Percentiles rank a stretch among this genome's conserved stretches.
Evolutionary conservation across 2,797 vertebrate species (phyloP).

Genomic region (Betta splendens): DNA sequence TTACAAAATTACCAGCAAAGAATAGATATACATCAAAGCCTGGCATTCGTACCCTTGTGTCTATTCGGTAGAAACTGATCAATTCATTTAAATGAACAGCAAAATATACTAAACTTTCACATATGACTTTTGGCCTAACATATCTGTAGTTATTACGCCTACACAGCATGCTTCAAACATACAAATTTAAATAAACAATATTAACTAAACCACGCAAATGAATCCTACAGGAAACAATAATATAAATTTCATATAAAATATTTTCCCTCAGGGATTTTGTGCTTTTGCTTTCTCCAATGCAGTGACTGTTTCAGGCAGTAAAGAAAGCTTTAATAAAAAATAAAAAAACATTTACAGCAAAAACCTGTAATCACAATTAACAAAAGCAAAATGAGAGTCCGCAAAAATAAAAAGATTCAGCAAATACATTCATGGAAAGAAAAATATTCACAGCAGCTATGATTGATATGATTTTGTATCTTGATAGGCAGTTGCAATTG

Average conservation of each 20-base stretch:
- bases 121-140: slow-evolving; percentile 55
- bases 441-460: slow-evolving; percentile 73
- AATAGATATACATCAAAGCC: slow-evolving; percentile 46
- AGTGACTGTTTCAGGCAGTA: slow-evolving; percentile 6
- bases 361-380: slow-evolving; percentile 56
- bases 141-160: slow-evolving; percentile 7
- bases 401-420: slow-evolving; percentile 34
- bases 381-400: no score
- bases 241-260: slow-evolving; percentile 37
- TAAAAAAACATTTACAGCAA: slow-evolving; percentile 55
- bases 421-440: slow-evolving; percentile 68
- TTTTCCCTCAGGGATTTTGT: slow-evolving; percentile 48
- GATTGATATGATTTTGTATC: slow-evolving; percentile 16
- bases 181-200: slow-evolving; percentile 26
- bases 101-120: slow-evolving; percentile 14
- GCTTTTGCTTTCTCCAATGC: slow-evolving; percentile 25
- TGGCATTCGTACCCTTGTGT: slow-evolving; percentile 35
- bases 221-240: slow-evolving; percentile 31
- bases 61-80: slow-evolving; percentile 13
- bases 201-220: slow-evolving; percentile 42
- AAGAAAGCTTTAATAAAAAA: slow-evolving; percentile 30
- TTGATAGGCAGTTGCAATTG: background rate
- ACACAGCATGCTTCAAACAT: slow-evolving; percentile 43
- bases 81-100: slow-evolving; percentile 7
- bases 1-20: slow-evolving; percentile 63